These are phyloP conservation scores for Polylopha cassiicola DNA, from an alignment of 2,888 invertebrate genomes.

Conservation along the genomic window DNA sequence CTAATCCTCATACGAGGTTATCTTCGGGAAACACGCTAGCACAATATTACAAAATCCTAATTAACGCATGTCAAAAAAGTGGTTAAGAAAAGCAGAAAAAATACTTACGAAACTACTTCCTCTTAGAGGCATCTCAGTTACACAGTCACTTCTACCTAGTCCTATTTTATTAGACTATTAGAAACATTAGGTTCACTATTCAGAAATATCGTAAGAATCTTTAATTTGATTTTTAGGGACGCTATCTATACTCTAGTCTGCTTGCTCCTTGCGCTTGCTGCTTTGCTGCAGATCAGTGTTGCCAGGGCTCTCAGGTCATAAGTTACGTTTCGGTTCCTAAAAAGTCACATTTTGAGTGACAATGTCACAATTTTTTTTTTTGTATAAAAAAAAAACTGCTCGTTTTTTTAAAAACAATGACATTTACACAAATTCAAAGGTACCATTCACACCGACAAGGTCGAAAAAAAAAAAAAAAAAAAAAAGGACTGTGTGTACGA, in stretches of 20 bases:
- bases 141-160: conserved; percentile 31
- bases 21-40: conserved; percentile 28
- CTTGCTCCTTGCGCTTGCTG: conserved; percentile 9
- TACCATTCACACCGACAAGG: too few species aligned
- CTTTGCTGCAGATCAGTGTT: too few species aligned
- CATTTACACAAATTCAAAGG: too few species aligned
- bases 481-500: too few species aligned
- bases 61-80: conserved; percentile 27
- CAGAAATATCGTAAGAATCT: conserved; percentile 20
- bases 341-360: too few species aligned
- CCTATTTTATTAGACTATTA: conserved; percentile 8
- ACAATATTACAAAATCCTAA: conserved; percentile 27
- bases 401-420: too few species aligned
- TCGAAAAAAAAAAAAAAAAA: too few species aligned
- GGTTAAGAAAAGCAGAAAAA: conserved; percentile 33
- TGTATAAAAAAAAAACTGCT: too few species aligned
- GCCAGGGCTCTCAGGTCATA: too few species aligned
- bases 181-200: conserved; percentile 15
- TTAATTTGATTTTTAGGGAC: conserved; percentile 13
- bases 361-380: too few species aligned
- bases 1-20: conserved; percentile 24
- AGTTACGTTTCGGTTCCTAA: too few species aligned
- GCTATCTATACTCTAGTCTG: too few species aligned
- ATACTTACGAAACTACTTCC: conserved; percentile 67
- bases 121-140: conserved; percentile 67